These are phyloP conservation scores for Biston stratarius DNA, from an alignment of 2,888 invertebrate species.

Conservation along the genomic window DNA sequence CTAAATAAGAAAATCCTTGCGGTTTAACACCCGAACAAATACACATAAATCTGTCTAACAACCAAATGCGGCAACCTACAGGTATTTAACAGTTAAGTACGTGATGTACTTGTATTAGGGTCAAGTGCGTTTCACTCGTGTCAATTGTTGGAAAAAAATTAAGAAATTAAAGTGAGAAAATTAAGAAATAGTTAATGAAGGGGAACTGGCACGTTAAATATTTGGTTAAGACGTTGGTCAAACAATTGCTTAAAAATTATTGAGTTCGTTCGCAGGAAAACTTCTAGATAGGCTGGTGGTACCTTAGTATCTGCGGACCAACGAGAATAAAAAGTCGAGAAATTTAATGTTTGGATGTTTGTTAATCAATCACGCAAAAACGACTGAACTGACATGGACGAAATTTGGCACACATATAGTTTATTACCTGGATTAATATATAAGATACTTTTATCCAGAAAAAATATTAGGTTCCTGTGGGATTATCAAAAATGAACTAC, in stretches of 20 bases:
- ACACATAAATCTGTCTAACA: not conserved
- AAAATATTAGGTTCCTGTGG: no score
- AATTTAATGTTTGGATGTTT: no score
- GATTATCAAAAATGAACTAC: no score
- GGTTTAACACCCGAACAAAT: slow-evolving; percentile 21
- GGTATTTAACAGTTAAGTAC: not conserved
- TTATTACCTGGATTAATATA: no score
- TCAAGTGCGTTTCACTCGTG: slow-evolving; percentile 30
- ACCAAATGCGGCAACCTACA: not conserved
- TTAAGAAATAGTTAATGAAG: slow-evolving; percentile 27
- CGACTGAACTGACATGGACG: no score
- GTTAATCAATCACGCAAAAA: no score
- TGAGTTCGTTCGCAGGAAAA: not conserved
- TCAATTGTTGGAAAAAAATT: slow-evolving; percentile 27
- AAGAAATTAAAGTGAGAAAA: slow-evolving; percentile 27
- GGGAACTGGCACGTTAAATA: slow-evolving; percentile 18
- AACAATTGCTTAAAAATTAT: slow-evolving; percentile 26
- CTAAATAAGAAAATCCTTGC: slow-evolving; percentile 27
- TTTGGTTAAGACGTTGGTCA: slow-evolving; percentile 9
- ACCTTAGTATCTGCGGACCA: no score
- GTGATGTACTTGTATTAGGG: slow-evolving; percentile 15
- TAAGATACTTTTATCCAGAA: no score
- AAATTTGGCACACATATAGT: no score
- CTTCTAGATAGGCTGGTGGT: no score
- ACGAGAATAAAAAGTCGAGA: no score